Base-by-base conservation (phyloP, 2,113 vertebrate genomes). In the Machaerirhynchus nigripectus region DNA sequence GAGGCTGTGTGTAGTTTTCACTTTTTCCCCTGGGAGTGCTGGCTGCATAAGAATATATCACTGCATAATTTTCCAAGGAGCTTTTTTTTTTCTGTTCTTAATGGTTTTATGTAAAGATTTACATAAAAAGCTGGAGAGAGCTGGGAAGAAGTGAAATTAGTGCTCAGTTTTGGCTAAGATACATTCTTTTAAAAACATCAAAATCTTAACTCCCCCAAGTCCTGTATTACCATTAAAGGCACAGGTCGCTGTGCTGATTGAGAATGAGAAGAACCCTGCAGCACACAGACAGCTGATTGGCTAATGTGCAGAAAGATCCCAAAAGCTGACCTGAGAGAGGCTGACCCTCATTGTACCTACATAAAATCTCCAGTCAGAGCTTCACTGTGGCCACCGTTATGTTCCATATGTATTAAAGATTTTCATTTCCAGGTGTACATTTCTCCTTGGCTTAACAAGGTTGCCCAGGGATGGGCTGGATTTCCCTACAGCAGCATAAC, bases 41-140 rank as follows among this genome's bases (percentile, higher is more conserved):
- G 61, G 53, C 86, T 91, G 57, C 26, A 15, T 89, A 84, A 60
- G 56, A 96, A 82, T 91, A 73, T 63, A 71, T 92, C 65, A 69
- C 75, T 75, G 75, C 63, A 39, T 92, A 84, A 78, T 89, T 95
- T 94, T 93, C 81, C 70, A 87, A 79, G 93, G 76, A 92, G 57
- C 56, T 95, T 92, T 82, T 92, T 82, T 92, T 89, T 59, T 86
- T 79, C 59, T 84, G 30, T 89, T 89, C 85, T 74, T 86, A 94
- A 93, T 96, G 79, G 68, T 44, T 96, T 96, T 86, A 46, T 91
- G 42, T 86, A 92, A 95, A 93, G 79, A 75, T 94, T 82, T 87
- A 56, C 78, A 35, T 89, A 81, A 88, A 94, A 87, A 88, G 10
- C 55, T 79, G 46, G 23, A 69, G 91, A 70, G 70, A 84, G 68